Evolutionary conservation across 2,797 vertebrate species (phyloP).

Genomic region (Taenioides sp.): DNA sequence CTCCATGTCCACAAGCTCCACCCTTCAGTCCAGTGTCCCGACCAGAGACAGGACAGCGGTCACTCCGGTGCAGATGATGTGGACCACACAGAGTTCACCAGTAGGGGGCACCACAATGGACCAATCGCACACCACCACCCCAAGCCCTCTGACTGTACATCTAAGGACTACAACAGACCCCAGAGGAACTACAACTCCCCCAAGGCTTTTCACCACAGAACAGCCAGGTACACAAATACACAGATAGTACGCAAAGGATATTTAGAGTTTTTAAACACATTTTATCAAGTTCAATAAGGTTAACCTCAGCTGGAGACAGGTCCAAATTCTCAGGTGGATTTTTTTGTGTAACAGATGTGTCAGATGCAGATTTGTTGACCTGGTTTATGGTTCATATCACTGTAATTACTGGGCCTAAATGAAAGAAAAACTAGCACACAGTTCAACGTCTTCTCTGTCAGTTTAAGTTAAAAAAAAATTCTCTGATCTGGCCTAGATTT

Average conservation of each 20-base stretch:
- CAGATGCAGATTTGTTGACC: too few species aligned
- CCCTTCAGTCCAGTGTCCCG: not conserved
- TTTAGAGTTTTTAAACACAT: too few species aligned
- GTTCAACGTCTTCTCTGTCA: too few species aligned
- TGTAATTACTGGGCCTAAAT: too few species aligned
- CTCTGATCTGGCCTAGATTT: too few species aligned
- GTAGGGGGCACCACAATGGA: not conserved
- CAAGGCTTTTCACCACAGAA: not conserved
- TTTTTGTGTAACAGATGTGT: too few species aligned
- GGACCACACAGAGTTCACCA: not conserved
- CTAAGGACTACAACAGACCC: not conserved
- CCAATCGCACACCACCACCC: not conserved
- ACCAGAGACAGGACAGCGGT: not conserved
- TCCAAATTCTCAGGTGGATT: too few species aligned
- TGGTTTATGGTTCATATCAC: too few species aligned
- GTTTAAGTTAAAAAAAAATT: too few species aligned
- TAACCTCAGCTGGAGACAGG: too few species aligned
- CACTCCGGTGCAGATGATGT: not conserved
- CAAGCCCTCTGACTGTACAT: not conserved
- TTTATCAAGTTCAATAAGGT: too few species aligned
- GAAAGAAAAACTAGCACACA: too few species aligned
- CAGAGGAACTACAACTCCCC: not conserved
- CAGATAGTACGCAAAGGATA: not conserved
- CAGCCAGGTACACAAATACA: not conserved
- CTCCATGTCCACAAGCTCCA: not conserved